phyloP scores from a whole-genome alignment of 2,888 invertebrate species.

The Sycophila texana region DNA sequence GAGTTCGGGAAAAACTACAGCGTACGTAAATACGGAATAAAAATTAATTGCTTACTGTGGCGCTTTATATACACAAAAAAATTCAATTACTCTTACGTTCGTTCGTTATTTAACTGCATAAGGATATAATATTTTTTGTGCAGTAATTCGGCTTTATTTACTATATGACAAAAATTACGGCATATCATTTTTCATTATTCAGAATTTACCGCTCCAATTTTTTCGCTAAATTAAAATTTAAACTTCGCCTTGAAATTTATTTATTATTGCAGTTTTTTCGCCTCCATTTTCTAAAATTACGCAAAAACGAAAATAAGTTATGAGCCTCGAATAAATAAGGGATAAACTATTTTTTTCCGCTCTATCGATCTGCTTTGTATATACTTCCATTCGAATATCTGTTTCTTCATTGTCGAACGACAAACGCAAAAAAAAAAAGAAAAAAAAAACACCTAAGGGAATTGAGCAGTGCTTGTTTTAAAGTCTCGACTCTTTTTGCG shows the following conservation, averaged over 20 bases:
- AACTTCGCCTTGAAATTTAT: conserved; percentile 1
- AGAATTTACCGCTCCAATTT: too few relatives aligned
- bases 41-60: conserved; percentile 50
- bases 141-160: conserved; percentile 53
- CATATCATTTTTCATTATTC: conserved; percentile 20
- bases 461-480: not conserved
- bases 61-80: conserved; percentile 44
- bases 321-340: not conserved
- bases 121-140: conserved; percentile 34
- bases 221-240: conserved; percentile 22
- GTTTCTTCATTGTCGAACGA: too few relatives aligned
- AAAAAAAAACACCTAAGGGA: too few relatives aligned
- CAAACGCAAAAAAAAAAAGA: too few relatives aligned
- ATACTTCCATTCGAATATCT: too few relatives aligned
- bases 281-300: conserved; percentile 25
- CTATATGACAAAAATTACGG: conserved; percentile 46
- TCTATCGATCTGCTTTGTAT: too few relatives aligned
- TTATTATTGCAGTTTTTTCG: conserved; percentile 28
- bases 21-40: conserved; percentile 39
- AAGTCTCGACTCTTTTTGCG: not conserved
- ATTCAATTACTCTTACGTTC: conserved; percentile 51
- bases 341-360: too few relatives aligned
- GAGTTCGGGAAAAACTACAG: conserved; percentile 24
- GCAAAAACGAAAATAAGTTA: conserved; percentile 29
- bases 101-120: conserved; percentile 43